Conservation (phyloP, 2,888 invertebrate species). For the Dolomedes plantarius region DNA sequence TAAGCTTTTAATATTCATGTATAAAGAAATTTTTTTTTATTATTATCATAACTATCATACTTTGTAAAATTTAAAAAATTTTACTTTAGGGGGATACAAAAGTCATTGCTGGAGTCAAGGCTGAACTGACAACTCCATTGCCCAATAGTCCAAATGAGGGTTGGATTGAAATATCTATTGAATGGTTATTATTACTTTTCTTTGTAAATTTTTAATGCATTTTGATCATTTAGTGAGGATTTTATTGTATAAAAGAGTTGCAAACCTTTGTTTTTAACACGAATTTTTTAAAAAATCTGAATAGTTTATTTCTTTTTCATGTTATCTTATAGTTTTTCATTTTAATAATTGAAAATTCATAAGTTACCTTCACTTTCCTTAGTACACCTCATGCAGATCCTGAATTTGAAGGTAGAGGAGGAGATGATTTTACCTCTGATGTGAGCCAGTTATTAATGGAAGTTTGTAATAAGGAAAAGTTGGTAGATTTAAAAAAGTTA, state of each 20-base stretch:
- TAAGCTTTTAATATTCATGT: too few species aligned
- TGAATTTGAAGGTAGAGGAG: conserved; percentile 96
- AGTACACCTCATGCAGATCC: conserved; percentile 98
- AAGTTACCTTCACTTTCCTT: too few species aligned
- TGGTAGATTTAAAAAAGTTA: conserved; percentile 86
- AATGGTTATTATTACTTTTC: too few species aligned
- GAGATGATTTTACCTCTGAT: conserved; percentile 90
- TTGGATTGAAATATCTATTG: conserved; percentile 95
- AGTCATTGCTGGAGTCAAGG: conserved; percentile 92
- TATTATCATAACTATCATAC: too few species aligned
- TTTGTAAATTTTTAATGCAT: too few species aligned
- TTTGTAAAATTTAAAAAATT: too few species aligned
- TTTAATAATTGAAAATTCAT: too few species aligned
- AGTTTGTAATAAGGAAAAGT: conserved; percentile 87
- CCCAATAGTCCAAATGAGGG: conserved; percentile 86
- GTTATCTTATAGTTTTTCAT: too few species aligned
- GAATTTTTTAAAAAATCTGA: too few species aligned
- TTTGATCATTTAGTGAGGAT: too few species aligned
- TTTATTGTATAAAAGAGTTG: too few species aligned
- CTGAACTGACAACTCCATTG: conserved; percentile 88
- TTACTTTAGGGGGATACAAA: conserved; percentile 87
- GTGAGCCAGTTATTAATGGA: conserved; percentile 87
- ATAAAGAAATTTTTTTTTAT: too few species aligned
- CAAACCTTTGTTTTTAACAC: background rate
- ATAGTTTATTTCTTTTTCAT: background rate